Percentiles rank a stretch among this genome's conserved stretches.
Conservation (phyloP, 1,140 invertebrate genomes). For the Bombus haemorrhoidalis region DNA sequence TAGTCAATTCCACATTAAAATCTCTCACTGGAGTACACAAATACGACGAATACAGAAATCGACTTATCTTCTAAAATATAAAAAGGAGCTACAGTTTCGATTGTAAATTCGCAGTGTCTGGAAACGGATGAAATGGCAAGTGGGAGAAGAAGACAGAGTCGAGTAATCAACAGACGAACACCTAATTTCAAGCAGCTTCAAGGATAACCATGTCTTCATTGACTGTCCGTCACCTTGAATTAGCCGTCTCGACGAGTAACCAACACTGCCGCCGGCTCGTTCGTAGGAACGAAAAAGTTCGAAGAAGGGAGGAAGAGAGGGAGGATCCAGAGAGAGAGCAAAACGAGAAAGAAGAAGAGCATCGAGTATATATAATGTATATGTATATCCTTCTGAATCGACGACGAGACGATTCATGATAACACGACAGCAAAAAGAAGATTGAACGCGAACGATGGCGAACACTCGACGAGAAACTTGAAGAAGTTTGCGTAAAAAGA, state of each 20-base stretch:
- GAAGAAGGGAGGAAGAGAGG: not conserved
- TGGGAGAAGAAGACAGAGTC: constrained; percentile 3
- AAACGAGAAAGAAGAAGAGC: not conserved
- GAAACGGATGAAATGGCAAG: not conserved
- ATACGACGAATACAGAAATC: too few relatives aligned
- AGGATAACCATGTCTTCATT: constrained; percentile 53
- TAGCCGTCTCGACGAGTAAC: constrained; percentile 35
- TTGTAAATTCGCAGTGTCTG: not conserved
- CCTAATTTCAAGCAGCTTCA: constrained; percentile 50
- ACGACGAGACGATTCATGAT: not conserved
- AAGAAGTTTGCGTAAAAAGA: not conserved
- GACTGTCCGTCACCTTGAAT: constrained; percentile 60
- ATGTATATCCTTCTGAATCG: not conserved
- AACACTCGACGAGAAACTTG: not conserved
- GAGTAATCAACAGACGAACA: constrained; percentile 26
- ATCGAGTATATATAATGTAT: not conserved
- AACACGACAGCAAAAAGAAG: not conserved
- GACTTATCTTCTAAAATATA: not conserved
- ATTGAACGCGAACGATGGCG: not conserved
- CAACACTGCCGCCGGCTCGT: not conserved
- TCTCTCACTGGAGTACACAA: too few relatives aligned
- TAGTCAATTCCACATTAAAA: too few relatives aligned
- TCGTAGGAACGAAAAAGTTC: constrained; percentile 33
- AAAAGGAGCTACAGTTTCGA: not conserved
- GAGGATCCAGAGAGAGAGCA: too few relatives aligned